phyloP scores from a whole-genome alignment of 2,113 vertebrate genomes.

The Rattus rattus region DNA sequence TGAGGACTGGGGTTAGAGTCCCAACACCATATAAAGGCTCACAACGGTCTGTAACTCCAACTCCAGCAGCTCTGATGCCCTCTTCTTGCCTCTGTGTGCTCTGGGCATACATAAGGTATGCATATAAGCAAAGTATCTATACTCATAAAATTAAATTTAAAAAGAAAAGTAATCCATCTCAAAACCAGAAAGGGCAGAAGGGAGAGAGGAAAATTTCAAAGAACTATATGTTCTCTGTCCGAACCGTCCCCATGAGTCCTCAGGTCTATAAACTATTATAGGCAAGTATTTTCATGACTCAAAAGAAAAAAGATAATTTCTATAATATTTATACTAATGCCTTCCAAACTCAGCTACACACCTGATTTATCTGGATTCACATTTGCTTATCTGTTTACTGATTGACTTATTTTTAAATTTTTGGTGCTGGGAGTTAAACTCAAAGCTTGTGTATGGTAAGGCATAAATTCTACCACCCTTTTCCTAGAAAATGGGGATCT shows the following conservation, averaged over 20 bases:
- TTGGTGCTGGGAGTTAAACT: neutral
- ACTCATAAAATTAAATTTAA: neutral
- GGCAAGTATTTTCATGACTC: neutral
- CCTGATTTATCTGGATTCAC: neutral
- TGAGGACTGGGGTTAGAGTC: neutral
- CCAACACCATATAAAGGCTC: neutral
- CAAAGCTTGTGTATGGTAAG: neutral
- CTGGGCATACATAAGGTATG: neutral
- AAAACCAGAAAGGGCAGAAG: neutral
- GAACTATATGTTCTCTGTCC: neutral
- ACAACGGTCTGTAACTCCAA: neutral
- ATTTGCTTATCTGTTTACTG: neutral
- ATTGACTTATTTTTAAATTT: neutral
- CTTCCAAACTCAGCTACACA: neutral
- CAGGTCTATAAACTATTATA: neutral
- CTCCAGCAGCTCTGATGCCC: neutral
- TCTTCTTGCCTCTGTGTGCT: neutral
- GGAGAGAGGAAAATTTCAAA: neutral
- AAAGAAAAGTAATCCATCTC: neutral
- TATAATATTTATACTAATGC: neutral
- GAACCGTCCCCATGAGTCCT: neutral
- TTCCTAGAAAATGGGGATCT: neutral
- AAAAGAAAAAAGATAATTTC: neutral
- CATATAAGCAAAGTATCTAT: neutral
- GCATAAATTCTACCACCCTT: neutral